Evolutionary conservation across 2,113 vertebrate genomes (phyloP).

Genomic region (Puntigrus tetrazona): DNA sequence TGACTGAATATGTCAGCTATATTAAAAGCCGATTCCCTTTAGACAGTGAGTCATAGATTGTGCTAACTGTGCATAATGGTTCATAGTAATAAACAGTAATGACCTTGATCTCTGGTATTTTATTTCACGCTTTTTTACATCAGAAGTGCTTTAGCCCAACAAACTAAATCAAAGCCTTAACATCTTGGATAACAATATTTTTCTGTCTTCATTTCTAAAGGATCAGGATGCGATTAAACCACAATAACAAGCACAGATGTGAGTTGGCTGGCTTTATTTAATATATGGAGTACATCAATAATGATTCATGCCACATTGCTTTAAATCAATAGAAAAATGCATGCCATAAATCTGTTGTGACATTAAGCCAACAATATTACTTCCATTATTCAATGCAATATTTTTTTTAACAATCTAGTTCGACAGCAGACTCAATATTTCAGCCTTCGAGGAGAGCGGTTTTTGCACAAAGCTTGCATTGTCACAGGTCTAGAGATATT

Average conservation of each 20-base stretch:
- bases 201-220: background rate
- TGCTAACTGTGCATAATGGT: conserved; percentile 37
- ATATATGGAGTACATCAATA: background rate
- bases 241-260: background rate
- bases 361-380: background rate
- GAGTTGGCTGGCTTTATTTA: background rate
- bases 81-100: conserved; percentile 29
- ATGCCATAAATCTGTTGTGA: background rate
- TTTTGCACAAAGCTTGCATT: background rate
- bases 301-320: background rate
- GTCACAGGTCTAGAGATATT: background rate
- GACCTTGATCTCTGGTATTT: conserved; percentile 41
- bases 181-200: background rate
- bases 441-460: background rate
- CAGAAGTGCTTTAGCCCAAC: background rate
- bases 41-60: conserved; percentile 44
- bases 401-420: background rate
- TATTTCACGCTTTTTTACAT: background rate
- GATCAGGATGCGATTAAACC: background rate
- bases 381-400: background rate
- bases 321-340: background rate
- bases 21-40: conserved; percentile 37
- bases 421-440: background rate
- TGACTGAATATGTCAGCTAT: conserved; percentile 10
- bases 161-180: background rate